Base-by-base conservation (phyloP, 2,113 vertebrate genomes). In the Neodontobutis hainanensis region DNA sequence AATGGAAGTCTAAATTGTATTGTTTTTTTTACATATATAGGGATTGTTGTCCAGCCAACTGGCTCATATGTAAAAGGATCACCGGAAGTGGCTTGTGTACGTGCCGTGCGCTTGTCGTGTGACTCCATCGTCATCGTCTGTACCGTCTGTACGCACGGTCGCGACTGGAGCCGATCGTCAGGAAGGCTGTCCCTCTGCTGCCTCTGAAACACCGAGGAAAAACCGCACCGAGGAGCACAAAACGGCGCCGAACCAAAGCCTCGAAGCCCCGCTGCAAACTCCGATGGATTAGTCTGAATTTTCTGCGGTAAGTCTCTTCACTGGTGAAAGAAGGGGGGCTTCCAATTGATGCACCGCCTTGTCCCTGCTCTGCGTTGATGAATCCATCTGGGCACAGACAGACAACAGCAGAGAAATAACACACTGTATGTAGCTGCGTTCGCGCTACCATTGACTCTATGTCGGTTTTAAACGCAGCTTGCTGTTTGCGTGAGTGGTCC, bases 81-180 rank as follows among this genome's bases (percentile, higher is more conserved):
- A 12, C 65, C 62, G 56, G 87, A 84, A 70, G 11, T 1, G 2
- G 6, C 0, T 1, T 5, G 4, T 9, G 42, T 48, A 27, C 5
- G 14, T 16, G 4, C 4, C 0, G 27, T 3, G 0, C 35, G 3
- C 73, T 82, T 85, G 50, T 63, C 68, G 1, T 40, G 0, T 34
- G 27, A 34, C 50, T 55, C 46, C 59, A 8, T 19, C n/a, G 48
- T 35, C 73, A 65, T 75, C 63, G 1, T 77, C 82, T 84, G 87
- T 87, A 84, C 89, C 90, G 84, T 92, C 89, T 82, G 89, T 88
- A 90, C 83, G 85, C 85, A 87, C 85, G 77, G 88, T 81, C 77
- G 89, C 83, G 86, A 89, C 83, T 85, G 88, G 87, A 80, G 89
- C 88, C 85, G 77, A 88, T 86, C 77, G 85, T 62, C 77, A 56